These are phyloP conservation scores for Anadara kagoshimensis DNA, from an alignment of 1,140 invertebrate genomes.

Conservation along the genomic window DNA sequence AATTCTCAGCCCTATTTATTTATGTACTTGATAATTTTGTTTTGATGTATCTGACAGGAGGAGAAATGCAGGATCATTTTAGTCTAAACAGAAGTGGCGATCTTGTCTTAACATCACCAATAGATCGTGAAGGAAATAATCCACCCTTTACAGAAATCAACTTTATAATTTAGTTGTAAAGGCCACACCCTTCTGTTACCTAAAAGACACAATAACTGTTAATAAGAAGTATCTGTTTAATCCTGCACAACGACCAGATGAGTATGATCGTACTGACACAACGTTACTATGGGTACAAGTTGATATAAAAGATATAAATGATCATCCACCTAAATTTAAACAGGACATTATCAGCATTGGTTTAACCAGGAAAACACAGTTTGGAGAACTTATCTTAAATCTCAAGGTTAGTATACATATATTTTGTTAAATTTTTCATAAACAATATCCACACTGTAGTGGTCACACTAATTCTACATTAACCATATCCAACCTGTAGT, in stretches of 20 bases:
- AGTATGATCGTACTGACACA: slow-evolving; percentile 78
- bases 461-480: too few species aligned
- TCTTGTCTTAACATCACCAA: slow-evolving; percentile 47
- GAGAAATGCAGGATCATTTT: slow-evolving; percentile 52
- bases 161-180: slow-evolving; percentile 49
- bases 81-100: slow-evolving; percentile 51
- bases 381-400: slow-evolving; percentile 91
- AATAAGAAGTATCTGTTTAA: slow-evolving; percentile 3
- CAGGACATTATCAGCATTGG: slow-evolving; percentile 89
- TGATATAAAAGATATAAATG: slow-evolving; percentile 90
- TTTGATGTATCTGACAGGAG: slow-evolving; percentile 36
- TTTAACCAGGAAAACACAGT: slow-evolving; percentile 92
- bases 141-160: slow-evolving; percentile 8
- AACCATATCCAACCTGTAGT: too few species aligned
- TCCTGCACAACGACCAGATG: slow-evolving; percentile 25
- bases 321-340: slow-evolving; percentile 82
- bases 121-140: slow-evolving; percentile 58
- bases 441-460: too few species aligned
- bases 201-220: slow-evolving; percentile 14
- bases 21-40: neutral
- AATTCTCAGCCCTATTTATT: slow-evolving; percentile 82
- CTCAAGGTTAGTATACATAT: slow-evolving; percentile 80
- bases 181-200: slow-evolving; percentile 52
- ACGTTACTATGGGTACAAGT: slow-evolving; percentile 85
- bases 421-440: neutral